Percentiles rank a stretch among this genome's conserved stretches.
phyloP scores from a whole-genome alignment of 2,113 vertebrate genomes.

The Macquaria ambigua region DNA sequence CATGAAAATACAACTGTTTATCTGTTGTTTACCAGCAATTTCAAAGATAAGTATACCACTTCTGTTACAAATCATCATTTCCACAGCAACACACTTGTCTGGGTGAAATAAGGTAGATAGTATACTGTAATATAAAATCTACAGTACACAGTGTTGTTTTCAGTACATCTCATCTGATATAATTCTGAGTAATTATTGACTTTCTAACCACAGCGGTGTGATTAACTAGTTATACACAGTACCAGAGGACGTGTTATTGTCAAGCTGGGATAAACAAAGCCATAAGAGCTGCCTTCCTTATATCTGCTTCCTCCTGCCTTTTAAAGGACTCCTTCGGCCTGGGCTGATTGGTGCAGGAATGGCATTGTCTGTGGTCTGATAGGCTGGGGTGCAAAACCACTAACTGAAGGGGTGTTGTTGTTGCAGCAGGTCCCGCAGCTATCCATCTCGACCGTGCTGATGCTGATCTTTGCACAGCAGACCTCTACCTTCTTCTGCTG shows the following conservation, averaged over 20 bases:
- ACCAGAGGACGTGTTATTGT: constrained; percentile 68
- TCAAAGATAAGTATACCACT: not conserved
- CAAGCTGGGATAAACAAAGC: constrained; percentile 76
- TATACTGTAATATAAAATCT: not conserved
- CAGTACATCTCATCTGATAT: constrained; percentile 10
- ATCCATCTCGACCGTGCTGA: constrained; percentile 32
- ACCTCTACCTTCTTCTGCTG: constrained; percentile 32
- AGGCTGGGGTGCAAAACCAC: constrained; percentile 69
- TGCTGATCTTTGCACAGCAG: constrained; percentile 43
- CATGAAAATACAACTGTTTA: constrained; percentile 18
- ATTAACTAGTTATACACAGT: constrained; percentile 49
- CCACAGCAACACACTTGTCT: not conserved
- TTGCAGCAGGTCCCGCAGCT: constrained; percentile 66
- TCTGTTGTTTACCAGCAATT: constrained; percentile 24
- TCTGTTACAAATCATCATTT: not conserved
- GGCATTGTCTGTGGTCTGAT: constrained; percentile 71
- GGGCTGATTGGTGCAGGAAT: constrained; percentile 71
- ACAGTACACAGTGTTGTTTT: not conserved
- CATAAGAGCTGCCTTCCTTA: constrained; percentile 71
- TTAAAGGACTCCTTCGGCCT: constrained; percentile 59
- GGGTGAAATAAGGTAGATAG: not conserved
- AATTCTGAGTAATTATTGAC: constrained; percentile 53
- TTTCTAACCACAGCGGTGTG: constrained; percentile 28
- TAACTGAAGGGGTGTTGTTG: constrained; percentile 72
- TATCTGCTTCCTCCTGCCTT: constrained; percentile 67